Evolutionary conservation across 2,113 vertebrate genomes (phyloP).

Genomic region (Ursus arctos): DNA sequence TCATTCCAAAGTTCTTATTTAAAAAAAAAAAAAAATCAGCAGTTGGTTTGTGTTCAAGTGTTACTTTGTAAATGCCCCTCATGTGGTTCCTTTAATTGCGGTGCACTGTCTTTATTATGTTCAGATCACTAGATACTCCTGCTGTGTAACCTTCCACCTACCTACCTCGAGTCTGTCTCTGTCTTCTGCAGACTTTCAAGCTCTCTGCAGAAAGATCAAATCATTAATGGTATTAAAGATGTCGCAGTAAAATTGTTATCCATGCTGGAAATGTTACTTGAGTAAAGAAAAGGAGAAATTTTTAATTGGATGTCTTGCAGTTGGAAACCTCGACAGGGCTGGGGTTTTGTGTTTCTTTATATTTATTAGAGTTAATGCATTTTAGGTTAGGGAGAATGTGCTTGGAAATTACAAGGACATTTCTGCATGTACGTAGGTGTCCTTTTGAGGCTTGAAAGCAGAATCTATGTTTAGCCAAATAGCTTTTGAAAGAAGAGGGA

Average conservation of each 20-base stretch:
- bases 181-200: conserved; percentile 69
- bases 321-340: conserved; percentile 68
- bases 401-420: conserved; percentile 57
- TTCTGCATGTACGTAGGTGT: conserved; percentile 25
- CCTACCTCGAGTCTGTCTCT: conserved; percentile 62
- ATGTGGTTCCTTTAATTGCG: conserved; percentile 79
- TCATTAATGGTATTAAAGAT: conserved; percentile 84
- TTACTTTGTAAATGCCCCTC: conserved; percentile 71
- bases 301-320: conserved; percentile 84
- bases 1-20: conserved; percentile 56
- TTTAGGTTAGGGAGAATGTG: conserved; percentile 17
- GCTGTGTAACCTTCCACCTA: conserved; percentile 83
- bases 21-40: conserved; percentile 43
- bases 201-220: conserved; percentile 84
- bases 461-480: neutral
- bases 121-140: conserved; percentile 84
- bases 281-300: conserved; percentile 69
- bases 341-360: conserved; percentile 64
- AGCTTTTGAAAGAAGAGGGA: conserved; percentile 49
- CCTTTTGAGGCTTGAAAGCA: conserved; percentile 42
- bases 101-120: conserved; percentile 66
- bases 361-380: conserved; percentile 72
- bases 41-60: conserved; percentile 74
- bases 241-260: conserved; percentile 77
- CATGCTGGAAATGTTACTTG: conserved; percentile 73